Percentiles rank a stretch among this genome's conserved stretches.
phyloP scores from a whole-genome alignment of 1,140 invertebrate genomes.

The Hycleus cichorii region DNA sequence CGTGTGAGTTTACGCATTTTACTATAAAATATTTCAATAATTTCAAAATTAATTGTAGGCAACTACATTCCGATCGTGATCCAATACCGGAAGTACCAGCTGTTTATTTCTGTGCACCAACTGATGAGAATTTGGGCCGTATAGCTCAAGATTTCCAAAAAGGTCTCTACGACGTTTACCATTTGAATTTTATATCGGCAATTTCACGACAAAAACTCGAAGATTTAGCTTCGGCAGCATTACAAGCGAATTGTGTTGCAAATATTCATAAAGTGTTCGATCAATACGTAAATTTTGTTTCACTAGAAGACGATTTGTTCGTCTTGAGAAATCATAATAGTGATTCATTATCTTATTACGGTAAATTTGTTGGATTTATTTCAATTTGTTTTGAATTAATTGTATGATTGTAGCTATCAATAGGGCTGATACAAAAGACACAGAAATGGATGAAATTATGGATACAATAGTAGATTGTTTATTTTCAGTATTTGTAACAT shows the following conservation, averaged over 20 bases:
- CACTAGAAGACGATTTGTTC: constrained; percentile 96
- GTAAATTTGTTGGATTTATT: constrained; percentile 44
- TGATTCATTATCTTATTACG: constrained; percentile 87
- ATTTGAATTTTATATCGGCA: constrained; percentile 96
- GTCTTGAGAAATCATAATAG: constrained; percentile 87
- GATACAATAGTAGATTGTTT: constrained; percentile 92
- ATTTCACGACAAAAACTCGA: constrained; percentile 92
- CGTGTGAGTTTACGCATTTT: constrained; percentile 61
- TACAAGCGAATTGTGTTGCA: constrained; percentile 79
- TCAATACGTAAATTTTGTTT: constrained; percentile 98
- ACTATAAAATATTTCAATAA: neutral
- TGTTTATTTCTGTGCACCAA: constrained; percentile 97
- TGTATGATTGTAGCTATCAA: constrained; percentile 74
- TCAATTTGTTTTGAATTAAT: constrained; percentile 5
- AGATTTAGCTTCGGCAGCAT: constrained; percentile 85
- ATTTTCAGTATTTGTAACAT: constrained; percentile 95
- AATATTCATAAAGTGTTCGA: constrained; percentile 94
- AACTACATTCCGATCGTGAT: constrained; percentile 90
- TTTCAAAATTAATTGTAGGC: constrained; percentile 47
- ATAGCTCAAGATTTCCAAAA: constrained; percentile 91
- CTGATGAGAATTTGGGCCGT: constrained; percentile 90
- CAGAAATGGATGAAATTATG: constrained; percentile 92
- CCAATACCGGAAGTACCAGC: constrained; percentile 96
- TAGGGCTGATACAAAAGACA: constrained; percentile 87
- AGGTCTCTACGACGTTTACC: constrained; percentile 90